Base-by-base conservation (phyloP, 2,888 invertebrate species). In the Cheilosia vulpina region DNA sequence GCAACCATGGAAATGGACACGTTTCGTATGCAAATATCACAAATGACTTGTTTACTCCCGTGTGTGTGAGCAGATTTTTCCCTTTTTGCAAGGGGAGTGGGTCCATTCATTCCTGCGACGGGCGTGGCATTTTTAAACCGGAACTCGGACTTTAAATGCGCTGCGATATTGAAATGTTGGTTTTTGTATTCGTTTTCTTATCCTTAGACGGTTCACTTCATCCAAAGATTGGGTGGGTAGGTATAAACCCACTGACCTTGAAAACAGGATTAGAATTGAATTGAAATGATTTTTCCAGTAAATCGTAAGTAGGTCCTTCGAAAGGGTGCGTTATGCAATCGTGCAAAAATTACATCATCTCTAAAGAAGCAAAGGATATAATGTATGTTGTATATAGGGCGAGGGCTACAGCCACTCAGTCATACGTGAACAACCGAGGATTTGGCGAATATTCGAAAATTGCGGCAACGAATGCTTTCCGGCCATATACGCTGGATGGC, bases 221-320 rank as follows among this genome's bases (percentile, higher is more conserved):
- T 41, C 9, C 27, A 13, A 17, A 13, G 53, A 9, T 47, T 34
- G 31, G 21, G 52, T 19, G 27, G 19, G 21, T 21, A 52, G 19
- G 21, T 21, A 52, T 21, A 19, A 27, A 90, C 88, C 90, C 89
- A 90, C 89, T 91, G 91, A 91, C 91, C 91, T 91, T 91, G 90
- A 91, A 91, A 91, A 91, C 89, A 89, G 89, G 89, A 89, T 90
- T 89, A 88, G 77, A 89, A 88, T 87, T n/a, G 53, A 80, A 88
- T 88, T 88, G 63, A 66, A 68, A 6, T 24, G 52, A 52, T 11
- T 21, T 52, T 53, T 69, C 24, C 60, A 24, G 57, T 58, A 60
- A 62, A 62, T 47, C n/a, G 4, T 38, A 38, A 4, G 38, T 38
- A 38, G 3, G 3, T 13, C 13, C 52, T 50, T 60, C n/a, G 31